Evolutionary conservation across 2,113 vertebrate genomes (phyloP).

Genomic region (Blennius ocellaris): DNA sequence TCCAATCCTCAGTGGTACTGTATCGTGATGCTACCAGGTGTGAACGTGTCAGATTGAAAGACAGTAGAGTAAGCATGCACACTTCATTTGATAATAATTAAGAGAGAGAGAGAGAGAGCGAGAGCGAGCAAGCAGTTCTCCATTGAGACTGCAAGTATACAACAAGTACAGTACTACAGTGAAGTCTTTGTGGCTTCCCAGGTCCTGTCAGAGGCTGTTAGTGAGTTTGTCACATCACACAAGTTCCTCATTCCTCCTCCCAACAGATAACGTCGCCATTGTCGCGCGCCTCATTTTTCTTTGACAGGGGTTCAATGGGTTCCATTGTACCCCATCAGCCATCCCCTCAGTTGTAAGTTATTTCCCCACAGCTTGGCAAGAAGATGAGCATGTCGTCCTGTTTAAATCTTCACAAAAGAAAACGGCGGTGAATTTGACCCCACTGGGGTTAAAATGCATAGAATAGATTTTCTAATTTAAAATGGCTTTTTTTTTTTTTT

Average conservation of each 20-base stretch:
- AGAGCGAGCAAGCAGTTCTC: not conserved
- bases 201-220: slow-evolving; percentile 83
- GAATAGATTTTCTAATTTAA: not conserved
- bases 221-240: slow-evolving; percentile 76
- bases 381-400: slow-evolving; percentile 62
- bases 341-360: slow-evolving; percentile 47
- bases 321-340: slow-evolving; percentile 80
- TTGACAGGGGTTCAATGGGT: slow-evolving; percentile 75
- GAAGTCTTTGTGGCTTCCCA: slow-evolving; percentile 76
- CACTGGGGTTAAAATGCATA: not conserved
- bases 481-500: not conserved
- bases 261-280: slow-evolving; percentile 67
- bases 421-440: not conserved
- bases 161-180: slow-evolving; percentile 26
- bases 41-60: slow-evolving; percentile 3
- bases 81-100: slow-evolving; percentile 22
- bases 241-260: slow-evolving; percentile 49
- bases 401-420: slow-evolving; percentile 22
- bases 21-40: slow-evolving; percentile 20
- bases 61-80: slow-evolving; percentile 3
- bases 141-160: slow-evolving; percentile 20
- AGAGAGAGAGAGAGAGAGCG: not conserved
- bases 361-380: slow-evolving; percentile 69
- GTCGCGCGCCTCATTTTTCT: slow-evolving; percentile 59
- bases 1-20: not conserved